These are phyloP conservation scores for Xestia c-nigrum DNA, from an alignment of 2,888 invertebrate genomes.

Conservation along the genomic window DNA sequence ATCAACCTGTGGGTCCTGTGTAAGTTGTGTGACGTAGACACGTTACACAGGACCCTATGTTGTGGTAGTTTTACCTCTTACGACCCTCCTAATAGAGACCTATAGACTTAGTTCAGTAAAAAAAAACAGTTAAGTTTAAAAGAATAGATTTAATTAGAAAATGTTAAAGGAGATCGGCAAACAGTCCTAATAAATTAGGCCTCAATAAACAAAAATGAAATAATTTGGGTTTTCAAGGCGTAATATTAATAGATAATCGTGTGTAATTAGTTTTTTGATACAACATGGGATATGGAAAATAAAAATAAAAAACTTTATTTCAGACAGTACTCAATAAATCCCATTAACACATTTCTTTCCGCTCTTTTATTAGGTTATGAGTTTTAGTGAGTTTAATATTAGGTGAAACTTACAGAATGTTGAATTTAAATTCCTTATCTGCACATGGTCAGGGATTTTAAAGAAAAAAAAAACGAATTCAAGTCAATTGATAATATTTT, in stretches of 20 bases:
- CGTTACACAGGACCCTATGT: too few species aligned
- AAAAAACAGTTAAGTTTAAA: too few species aligned
- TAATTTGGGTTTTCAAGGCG: background rate
- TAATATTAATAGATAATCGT: background rate
- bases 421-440: slow-evolving; percentile 4
- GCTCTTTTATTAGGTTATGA: background rate
- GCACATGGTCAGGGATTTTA: background rate
- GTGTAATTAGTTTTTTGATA: slow-evolving; percentile 8
- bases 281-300: background rate
- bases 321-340: background rate
- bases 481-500: slow-evolving; percentile 10
- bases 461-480: background rate
- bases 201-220: slow-evolving; percentile 6
- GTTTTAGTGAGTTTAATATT: background rate
- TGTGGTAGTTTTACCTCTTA: too few species aligned
- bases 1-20: too few species aligned
- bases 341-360: background rate
- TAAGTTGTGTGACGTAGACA: too few species aligned
- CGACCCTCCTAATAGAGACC: too few species aligned
- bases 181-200: background rate
- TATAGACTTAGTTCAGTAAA: too few species aligned
- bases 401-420: background rate
- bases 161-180: slow-evolving; percentile 6
- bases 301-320: background rate
- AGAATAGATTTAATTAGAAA: too few species aligned